Base-by-base conservation (phyloP, 2,113 vertebrate species). In the Semnornis frantzii region DNA sequence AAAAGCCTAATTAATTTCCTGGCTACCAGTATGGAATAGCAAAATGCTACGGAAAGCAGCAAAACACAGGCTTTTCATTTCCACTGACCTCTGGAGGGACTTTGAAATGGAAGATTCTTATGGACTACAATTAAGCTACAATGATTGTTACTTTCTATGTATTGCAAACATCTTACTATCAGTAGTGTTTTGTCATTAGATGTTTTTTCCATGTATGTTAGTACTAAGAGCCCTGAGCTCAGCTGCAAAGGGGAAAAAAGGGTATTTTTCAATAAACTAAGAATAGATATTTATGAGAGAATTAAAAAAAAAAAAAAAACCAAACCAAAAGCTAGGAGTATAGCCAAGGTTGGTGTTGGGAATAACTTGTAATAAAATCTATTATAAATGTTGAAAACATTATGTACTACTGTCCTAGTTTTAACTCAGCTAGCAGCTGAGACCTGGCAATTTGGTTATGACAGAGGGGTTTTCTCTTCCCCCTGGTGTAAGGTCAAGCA, bases 141-240 rank as follows among this genome's bases (percentile, higher is more conserved):
- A 3, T 58, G 33, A 21, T 24, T 57, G 20, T 18, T 68, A 24
- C 54, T 60, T 82, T 71, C 34, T 37, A 48, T 75, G 42, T 80
- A 46, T 55, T 81, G 48, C 75, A 42, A 18, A 13, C 25, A 27
- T 27, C 33, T 75, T 68, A 42, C 42, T 3, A 5, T 20, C 58
- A 34, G 23, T 12, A n/a, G 50, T 24, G 10, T 25, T 48, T n/a
- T 13, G 19, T 25, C 6, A 31, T 31, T 9, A 71, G n/a, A 16
- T 1, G 1, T 1, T 6, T 77, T 77, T 83, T 33, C 9, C 9
- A 1, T 3, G 8, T 55, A 27, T 8, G 2, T 55, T 34, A 37
- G 27, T 30, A 19, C 57, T 63, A 50, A 75, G 20, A 62, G 9
- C 8, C 34, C 25, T 37, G 55, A 84, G 18, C 33, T 63, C 27